Conservation (phyloP, 2,888 invertebrate species). For the Drosophila siamana region DNA sequence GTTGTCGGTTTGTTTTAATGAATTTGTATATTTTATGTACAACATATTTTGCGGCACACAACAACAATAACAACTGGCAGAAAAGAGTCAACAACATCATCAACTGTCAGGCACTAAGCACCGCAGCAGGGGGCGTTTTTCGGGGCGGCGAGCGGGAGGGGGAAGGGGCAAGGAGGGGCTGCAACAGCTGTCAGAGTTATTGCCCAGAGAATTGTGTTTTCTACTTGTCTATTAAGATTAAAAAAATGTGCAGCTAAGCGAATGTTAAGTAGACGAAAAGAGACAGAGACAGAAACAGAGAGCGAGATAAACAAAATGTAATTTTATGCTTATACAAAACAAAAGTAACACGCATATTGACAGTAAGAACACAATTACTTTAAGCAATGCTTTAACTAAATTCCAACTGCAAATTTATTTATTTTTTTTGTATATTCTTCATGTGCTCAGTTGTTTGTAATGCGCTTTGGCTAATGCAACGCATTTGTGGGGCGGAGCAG, state of each 20-base stretch:
- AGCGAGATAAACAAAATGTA: neutral
- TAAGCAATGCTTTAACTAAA: too few relatives aligned
- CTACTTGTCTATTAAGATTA: slow-evolving; percentile 8
- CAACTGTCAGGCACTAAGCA: slow-evolving; percentile 7
- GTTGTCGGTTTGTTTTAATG: slow-evolving; percentile 63
- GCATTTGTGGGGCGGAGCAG: too few relatives aligned
- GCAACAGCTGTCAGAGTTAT: neutral
- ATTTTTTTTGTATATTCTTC: too few relatives aligned
- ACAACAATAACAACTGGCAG: slow-evolving; percentile 15
- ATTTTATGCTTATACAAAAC: too few relatives aligned
- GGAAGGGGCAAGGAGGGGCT: too few relatives aligned
- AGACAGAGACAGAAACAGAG: neutral
- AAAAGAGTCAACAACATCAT: slow-evolving; percentile 32
- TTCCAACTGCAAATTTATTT: too few relatives aligned
- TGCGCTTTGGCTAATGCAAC: too few relatives aligned
- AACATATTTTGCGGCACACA: slow-evolving; percentile 63
- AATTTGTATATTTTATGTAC: slow-evolving; percentile 63
- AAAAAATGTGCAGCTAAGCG: slow-evolving; percentile 3
- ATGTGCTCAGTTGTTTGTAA: too few relatives aligned
- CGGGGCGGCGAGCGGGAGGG: too few relatives aligned
- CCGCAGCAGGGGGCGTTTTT: neutral
- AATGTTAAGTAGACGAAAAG: neutral
- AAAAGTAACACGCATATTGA: too few relatives aligned
- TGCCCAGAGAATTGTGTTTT: slow-evolving; percentile 9
- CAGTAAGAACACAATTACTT: too few relatives aligned